These are phyloP conservation scores for Rotaria magnacalcarata DNA, from an alignment of 2,888 invertebrate species.

Conservation along the genomic window DNA sequence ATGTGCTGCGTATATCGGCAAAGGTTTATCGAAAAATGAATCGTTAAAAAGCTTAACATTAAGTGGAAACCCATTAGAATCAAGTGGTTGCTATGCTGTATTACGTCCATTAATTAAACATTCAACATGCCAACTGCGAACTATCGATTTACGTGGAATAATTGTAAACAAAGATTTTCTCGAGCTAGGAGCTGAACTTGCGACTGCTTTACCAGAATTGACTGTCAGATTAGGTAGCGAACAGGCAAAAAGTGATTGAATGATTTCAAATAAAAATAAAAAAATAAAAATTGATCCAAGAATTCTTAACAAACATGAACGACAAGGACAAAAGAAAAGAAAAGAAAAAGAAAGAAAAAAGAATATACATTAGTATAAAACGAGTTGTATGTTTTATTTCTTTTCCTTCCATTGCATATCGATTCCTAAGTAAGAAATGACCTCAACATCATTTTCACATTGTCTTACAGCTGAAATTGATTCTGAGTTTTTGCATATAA, in stretches of 20 bases:
- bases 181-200: background rate
- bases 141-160: background rate
- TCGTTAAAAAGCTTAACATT: conserved; percentile 3
- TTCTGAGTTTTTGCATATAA: background rate
- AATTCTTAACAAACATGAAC: background rate
- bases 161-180: background rate
- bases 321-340: background rate
- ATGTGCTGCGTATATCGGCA: conserved; percentile 13
- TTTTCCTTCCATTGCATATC: background rate
- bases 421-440: background rate
- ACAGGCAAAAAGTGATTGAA: background rate
- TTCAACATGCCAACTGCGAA: background rate
- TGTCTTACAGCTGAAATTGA: background rate
- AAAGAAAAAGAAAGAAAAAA: background rate
- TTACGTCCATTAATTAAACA: background rate
- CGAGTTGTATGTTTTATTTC: background rate
- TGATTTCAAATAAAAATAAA: background rate
- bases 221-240: background rate
- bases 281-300: background rate
- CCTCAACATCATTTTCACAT: background rate
- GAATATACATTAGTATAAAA: background rate
- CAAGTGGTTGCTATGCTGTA: conserved; percentile 34
- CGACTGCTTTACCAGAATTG: background rate
- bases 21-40: conserved; percentile 18
- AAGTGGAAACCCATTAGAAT: conserved; percentile 24